These are phyloP conservation scores for Crotalus viridis DNA, from an alignment of 2,113 vertebrate species.

Conservation along the genomic window DNA sequence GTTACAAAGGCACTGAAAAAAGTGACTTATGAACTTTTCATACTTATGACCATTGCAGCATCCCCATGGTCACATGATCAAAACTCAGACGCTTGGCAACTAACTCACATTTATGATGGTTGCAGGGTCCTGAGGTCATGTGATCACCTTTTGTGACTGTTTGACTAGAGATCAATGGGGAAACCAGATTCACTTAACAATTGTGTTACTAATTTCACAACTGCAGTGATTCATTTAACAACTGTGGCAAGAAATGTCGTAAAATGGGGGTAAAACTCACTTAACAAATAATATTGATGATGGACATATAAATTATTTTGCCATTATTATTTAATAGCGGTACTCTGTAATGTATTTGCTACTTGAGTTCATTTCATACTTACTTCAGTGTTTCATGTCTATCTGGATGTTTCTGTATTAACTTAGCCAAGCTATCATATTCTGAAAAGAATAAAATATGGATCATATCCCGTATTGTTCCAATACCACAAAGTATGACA, in stretches of 20 bases:
- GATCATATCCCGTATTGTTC: not conserved
- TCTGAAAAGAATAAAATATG: conserved; percentile 74
- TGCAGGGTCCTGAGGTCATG: not conserved
- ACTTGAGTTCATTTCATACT: conserved; percentile 56
- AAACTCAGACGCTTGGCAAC: not conserved
- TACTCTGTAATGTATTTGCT: not conserved
- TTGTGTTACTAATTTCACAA: not conserved
- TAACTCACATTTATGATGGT: not conserved
- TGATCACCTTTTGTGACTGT: not conserved
- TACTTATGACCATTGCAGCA: not conserved
- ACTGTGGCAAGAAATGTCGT: not conserved
- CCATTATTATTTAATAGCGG: not conserved
- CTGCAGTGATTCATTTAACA: not conserved
- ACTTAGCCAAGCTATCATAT: conserved; percentile 96
- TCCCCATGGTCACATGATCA: not conserved
- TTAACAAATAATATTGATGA: not conserved
- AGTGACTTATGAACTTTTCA: not conserved
- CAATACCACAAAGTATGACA: not conserved
- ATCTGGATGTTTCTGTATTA: conserved; percentile 96
- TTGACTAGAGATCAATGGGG: not conserved
- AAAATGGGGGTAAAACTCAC: not conserved
- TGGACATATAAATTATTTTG: not conserved
- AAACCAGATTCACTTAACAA: not conserved
- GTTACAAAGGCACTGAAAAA: not conserved
- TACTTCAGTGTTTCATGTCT: conserved; percentile 95